phyloP scores from a whole-genome alignment of 92 coral and sea anemone species.

The Umimayanthus kanabou region DNA sequence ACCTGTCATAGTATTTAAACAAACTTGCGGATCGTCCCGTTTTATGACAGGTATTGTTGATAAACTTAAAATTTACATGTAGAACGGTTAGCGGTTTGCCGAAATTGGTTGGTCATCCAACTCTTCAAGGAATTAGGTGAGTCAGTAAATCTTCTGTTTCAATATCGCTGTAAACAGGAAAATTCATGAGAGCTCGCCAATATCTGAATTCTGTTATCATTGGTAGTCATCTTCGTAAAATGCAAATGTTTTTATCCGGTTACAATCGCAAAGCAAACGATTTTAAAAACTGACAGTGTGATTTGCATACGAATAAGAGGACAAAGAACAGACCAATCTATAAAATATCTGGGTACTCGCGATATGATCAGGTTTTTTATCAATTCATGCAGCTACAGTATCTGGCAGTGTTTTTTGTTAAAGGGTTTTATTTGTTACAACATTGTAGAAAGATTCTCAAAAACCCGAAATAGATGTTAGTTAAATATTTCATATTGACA shows the following conservation, averaged over 20 bases:
- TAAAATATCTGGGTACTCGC: not conserved
- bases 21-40: not conserved
- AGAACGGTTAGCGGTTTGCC: not conserved
- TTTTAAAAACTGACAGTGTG: not conserved
- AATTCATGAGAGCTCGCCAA: not conserved
- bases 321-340: not conserved
- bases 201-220: not conserved
- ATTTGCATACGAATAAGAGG: not conserved
- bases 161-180: not conserved
- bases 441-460: not conserved
- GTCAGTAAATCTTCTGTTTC: not conserved
- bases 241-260: not conserved
- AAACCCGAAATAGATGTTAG: not conserved
- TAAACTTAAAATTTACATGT: not conserved
- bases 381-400: not conserved
- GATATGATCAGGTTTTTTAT: not conserved
- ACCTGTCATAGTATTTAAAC: not conserved
- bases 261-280: not conserved
- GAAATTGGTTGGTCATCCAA: not conserved
- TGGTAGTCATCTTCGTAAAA: not conserved
- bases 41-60: not conserved
- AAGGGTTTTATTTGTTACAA: not conserved
- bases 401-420: not conserved
- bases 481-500: not conserved
- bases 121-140: not conserved